Conservation (phyloP, 2,113 vertebrate genomes). For the Sapayoa aenigma region DNA sequence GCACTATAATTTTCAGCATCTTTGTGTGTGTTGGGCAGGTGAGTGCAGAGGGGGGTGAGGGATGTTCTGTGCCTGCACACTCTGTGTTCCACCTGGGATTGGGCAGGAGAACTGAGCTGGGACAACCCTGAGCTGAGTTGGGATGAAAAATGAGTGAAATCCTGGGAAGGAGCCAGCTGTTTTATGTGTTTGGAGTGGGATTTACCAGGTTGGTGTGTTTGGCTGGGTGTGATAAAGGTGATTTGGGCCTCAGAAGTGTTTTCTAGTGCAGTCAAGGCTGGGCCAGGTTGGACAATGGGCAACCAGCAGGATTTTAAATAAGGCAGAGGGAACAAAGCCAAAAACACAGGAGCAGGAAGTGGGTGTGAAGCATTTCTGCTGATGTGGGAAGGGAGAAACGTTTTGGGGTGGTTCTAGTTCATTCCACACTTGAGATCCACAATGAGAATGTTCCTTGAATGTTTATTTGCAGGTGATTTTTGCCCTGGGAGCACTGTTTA, state of each 20-base stretch:
- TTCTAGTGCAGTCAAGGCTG: background rate
- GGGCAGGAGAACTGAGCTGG: background rate
- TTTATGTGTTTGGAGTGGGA: accelerated
- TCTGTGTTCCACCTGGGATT: background rate
- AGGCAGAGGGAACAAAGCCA: background rate
- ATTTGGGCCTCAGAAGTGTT: background rate
- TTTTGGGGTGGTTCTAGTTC: background rate
- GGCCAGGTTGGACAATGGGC: accelerated
- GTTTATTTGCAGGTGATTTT: conserved; percentile 81
- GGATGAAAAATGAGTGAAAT: background rate
- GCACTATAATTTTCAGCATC: conserved; percentile 89
- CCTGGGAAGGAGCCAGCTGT: background rate
- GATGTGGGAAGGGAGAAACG: background rate
- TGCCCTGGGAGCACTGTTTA: conserved; percentile 84
- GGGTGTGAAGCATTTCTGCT: background rate
- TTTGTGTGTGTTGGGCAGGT: conserved; percentile 96
- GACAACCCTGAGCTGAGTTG: accelerated
- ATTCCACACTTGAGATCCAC: background rate
- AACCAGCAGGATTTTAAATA: background rate
- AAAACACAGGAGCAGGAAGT: background rate
- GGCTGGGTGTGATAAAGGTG: accelerated
- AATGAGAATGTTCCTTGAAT: too few relatives aligned
- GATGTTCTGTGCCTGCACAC: background rate
- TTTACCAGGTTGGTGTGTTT: accelerated
- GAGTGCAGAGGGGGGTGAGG: background rate